Base-by-base conservation (phyloP, 2,797 vertebrate species). In the Enteromius afrohamiltoni region DNA sequence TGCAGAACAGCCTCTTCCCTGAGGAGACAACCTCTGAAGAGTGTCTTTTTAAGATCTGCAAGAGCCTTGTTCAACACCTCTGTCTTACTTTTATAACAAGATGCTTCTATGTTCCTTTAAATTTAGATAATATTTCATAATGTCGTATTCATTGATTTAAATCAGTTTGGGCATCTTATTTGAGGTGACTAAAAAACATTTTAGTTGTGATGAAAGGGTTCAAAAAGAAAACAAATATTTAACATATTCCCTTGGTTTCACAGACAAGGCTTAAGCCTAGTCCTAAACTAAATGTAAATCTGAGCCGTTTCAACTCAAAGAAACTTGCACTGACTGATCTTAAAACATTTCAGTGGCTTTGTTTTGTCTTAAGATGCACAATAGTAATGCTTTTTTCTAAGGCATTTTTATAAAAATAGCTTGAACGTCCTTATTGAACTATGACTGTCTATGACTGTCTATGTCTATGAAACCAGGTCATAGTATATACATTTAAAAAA, bases 1-100 rank as follows among this genome's bases (percentile, higher is more conserved):
- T 80, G 87, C 84, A 71, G 70, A 29, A 81, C 47, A 83, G 31
- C 17, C 42, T 68, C 58, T 77, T 84, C 88, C 68, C 53, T 65
- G 6, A 80, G 68, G 65, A 75, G 21, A 73, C 17, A 21, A 10
- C 19, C 49, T 76, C 73, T n/a, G 31, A 82, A 64, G 19, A 11
- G 26, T 83, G 31, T 47, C 42, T 23, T 47, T 58, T 6, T 40
- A 37, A 40, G 29, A 60, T 31, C 29, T n/a, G 58, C 37, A 34
- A 49, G 11, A 70, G 64, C 40, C 70, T 58, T 8, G 34, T 74
- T 68, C 55, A 21, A 62, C 17, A 78, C n/a, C 51, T 67, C 21
- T 16, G 31, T 16, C 47, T 79, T 74, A n/a, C 6, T 55, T 74
- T 55, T 42, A 67, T 49, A 73, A 65, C 21, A 42, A 37, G 14